Evolutionary conservation across 2,113 vertebrate species (phyloP), one percentile per base, ranked within the genome.

Genomic region (Bujurquina vittata): DNA sequence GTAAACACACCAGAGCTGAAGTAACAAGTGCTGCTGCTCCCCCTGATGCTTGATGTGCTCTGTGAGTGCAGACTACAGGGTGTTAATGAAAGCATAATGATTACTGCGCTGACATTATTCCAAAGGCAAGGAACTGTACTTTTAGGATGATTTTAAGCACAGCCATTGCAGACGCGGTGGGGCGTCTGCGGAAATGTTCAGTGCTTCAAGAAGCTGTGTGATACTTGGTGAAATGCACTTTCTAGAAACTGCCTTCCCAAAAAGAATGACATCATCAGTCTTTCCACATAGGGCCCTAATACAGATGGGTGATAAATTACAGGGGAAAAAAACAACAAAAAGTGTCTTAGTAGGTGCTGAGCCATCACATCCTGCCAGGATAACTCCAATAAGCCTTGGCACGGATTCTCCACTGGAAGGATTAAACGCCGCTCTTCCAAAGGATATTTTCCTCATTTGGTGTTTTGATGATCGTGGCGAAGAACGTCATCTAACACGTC

Each of bases 1-100:
- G 84, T 93, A 94, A 94, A 94, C 92, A 93, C 80, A 63, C 77
- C 86, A 82, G 81, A 85, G 87, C 80, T 61, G 75, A 84, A 86
- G 86, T 77, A 90, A 88, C 93, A 89, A 89, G 90, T 90, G 89
- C 72, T 72, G 89, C 75, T 62, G 86, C 88, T 91, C 87, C 82
- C 82, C 83, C 65, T 62, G 82, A 88, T 84, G 83, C 79, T 73
- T 43, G 69, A 77, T 77, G 85, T 72, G 33, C 84, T 73, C 88
- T 65, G 63, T 65, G 79, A 88, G 72, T 6, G 14, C 77, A 84
- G 62, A 84, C 79, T 77, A 55, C 37, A 31, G 81, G 67, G 83
- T 74, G 88, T 81, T 88, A 84, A 92, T 89, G 69, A 91, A 87
- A 54, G 67, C 69, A 43, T 72, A 58, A 90, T 87, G 84, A 92